A percentile compares a stretch with the other conserved stretches of the same genome.
Conservation (phyloP, 2,113 vertebrate species). For the Varanus komodoensis region DNA sequence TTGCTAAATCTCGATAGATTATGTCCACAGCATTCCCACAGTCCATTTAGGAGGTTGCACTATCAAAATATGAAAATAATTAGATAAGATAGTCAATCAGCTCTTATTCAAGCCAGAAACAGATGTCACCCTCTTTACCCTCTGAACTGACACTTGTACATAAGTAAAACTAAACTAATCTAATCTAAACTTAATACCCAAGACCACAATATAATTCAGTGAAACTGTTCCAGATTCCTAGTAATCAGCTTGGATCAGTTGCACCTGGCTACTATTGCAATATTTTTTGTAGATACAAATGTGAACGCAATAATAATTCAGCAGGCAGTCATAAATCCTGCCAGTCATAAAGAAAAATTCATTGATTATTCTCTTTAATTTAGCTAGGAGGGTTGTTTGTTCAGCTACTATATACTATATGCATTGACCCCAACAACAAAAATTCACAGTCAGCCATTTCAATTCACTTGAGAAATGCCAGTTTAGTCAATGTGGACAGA, state of each 20-base stretch:
- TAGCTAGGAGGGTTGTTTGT: background rate
- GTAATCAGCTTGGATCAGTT: background rate
- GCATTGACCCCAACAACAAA: background rate
- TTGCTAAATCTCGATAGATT: no score
- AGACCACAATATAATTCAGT: background rate
- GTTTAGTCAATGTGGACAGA: background rate
- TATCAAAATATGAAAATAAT: no score
- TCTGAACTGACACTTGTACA: background rate
- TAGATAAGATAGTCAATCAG: background rate
- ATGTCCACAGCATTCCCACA: no score
- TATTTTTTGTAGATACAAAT: background rate
- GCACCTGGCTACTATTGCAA: background rate
- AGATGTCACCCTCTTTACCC: background rate
- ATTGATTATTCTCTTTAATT: background rate
- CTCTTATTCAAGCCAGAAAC: background rate
- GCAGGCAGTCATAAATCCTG: background rate
- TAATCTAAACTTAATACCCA: background rate
- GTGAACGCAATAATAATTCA: conserved; percentile 6
- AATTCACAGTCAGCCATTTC: background rate
- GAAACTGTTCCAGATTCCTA: background rate
- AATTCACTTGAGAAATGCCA: background rate
- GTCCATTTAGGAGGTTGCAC: no score
- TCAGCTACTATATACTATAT: background rate
- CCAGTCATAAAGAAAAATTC: background rate
- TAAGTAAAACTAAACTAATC: no score